Evolutionary conservation across 2,888 invertebrate genomes (phyloP), one percentile per base, ranked within the genome.

Genomic region (Ophion costatus): DNA sequence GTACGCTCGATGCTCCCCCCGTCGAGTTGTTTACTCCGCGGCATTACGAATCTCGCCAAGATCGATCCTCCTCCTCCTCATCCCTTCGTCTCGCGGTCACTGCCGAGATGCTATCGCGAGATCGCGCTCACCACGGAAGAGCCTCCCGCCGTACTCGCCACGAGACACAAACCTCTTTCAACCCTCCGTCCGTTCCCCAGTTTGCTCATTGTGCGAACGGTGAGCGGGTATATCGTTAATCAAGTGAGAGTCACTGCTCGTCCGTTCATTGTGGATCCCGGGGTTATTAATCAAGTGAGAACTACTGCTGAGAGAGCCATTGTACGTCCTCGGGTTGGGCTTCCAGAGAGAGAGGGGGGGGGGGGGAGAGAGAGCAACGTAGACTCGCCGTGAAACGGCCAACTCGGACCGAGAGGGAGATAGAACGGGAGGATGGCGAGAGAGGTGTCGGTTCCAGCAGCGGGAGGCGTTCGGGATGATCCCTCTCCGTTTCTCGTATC

Each of bases 241-340:
- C 93, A 93, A 93, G 88, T 92, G 93, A 93, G 93, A 93, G 89
- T 91, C 92, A 92, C 93, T 93, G 93, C 87, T 86, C 88, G 83
- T 78, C 86, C 88, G 90, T 89, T 92, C 91, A 92, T 92, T 92
- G 93, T 92, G 90, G 92, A 91, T 87, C 69, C 45, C 22, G 24
- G 91, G 91, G 90, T 93, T 93, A 93, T 93, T 93, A 93, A 93
- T 93, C 93, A 93, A 93, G 93, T 93, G 93, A 93, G 93, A 93
- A 92, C 93, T 93, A 93, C 93, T 93, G 93, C 88, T 87, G 67
- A 69, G 77, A 77, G 67, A 90, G 90, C 92, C 90, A 93, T 93
- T 93, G 93, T 93, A 59, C 75, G 64, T 64, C 64, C 75, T 66
- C 64, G 64, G 75, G 88, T 90, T 88, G 91, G 91, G 90, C 89